A percentile compares a stretch with the other conserved stretches of the same genome.
Evolutionary conservation across 1,140 invertebrate species (phyloP).

Genomic region (Diabrotica virgifera): DNA sequence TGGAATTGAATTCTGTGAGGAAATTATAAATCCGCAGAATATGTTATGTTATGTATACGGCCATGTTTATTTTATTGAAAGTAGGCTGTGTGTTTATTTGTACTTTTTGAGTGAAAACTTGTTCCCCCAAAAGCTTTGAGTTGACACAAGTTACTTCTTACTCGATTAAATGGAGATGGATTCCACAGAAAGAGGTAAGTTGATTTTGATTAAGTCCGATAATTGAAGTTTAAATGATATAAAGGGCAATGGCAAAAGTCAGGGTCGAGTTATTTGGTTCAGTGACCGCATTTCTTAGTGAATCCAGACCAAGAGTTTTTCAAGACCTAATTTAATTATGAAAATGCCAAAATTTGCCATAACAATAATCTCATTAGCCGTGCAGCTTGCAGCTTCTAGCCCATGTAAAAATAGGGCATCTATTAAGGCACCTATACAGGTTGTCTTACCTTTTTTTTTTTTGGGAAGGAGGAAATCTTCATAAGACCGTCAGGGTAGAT

Average conservation of each 20-base stretch:
- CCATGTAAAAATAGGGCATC: no score
- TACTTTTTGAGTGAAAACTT: constrained; percentile 38
- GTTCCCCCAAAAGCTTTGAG: neutral
- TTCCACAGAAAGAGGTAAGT: constrained; percentile 35
- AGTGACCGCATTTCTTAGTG: constrained; percentile 45
- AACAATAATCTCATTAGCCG: no score
- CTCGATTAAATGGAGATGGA: constrained; percentile 26
- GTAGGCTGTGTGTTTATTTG: constrained; percentile 43
- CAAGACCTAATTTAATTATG: neutral
- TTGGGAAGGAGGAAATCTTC: no score
- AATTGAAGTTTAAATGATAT: constrained; percentile 5
- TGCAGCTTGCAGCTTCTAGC: no score
- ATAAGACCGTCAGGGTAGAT: no score
- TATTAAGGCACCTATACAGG: no score
- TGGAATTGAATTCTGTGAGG: no score
- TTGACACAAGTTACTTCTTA: neutral
- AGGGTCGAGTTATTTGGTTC: constrained; percentile 49
- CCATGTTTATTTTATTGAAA: constrained; percentile 47
- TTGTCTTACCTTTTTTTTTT: no score
- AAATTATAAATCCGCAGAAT: no score
- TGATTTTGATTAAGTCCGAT: constrained; percentile 19
- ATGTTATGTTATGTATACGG: constrained; percentile 31
- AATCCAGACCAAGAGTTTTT: constrained; percentile 12
- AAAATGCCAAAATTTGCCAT: no score
- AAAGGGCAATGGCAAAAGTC: constrained; percentile 50